Evolutionary conservation across 1,140 invertebrate species (phyloP).

Genomic region (Cylas formicarius): DNA sequence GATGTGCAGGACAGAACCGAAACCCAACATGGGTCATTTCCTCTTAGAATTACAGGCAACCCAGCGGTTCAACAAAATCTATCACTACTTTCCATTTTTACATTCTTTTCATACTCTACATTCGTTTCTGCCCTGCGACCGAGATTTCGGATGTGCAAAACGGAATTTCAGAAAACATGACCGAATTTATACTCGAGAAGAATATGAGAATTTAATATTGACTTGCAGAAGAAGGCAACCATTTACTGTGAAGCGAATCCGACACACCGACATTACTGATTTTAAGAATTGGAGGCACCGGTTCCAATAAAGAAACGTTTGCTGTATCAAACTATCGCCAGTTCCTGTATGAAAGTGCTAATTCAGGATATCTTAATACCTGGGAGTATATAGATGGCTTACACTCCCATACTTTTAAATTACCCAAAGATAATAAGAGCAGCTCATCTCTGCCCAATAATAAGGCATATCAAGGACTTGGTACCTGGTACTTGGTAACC

Average conservation of each 20-base stretch:
- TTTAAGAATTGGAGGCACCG: slow-evolving; percentile 19
- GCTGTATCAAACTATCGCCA: slow-evolving; percentile 16
- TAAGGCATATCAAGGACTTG: slow-evolving; percentile 4
- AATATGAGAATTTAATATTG: slow-evolving; percentile 27
- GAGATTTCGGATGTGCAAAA: slow-evolving; percentile 34
- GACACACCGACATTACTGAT: slow-evolving; percentile 21
- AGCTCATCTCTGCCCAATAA: slow-evolving; percentile 5
- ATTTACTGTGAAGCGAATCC: slow-evolving; percentile 24
- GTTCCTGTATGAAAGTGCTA: slow-evolving; percentile 20
- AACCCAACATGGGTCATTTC: slow-evolving; percentile 29
- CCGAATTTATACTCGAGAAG: slow-evolving; percentile 25
- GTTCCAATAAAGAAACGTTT: slow-evolving; percentile 14
- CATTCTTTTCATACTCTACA: slow-evolving; percentile 33
- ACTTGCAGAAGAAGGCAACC: slow-evolving; percentile 18
- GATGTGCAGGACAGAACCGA: slow-evolving; percentile 31
- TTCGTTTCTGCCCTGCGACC: slow-evolving; percentile 35
- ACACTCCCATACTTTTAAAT: slow-evolving; percentile 11
- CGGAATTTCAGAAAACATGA: slow-evolving; percentile 22
- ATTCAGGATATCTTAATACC: slow-evolving; percentile 14
- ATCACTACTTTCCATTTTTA: slow-evolving; percentile 34
- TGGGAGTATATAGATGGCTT: too few species aligned
- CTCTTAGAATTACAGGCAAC: slow-evolving; percentile 22
- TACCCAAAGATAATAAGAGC: slow-evolving; percentile 6
- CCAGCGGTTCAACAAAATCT: slow-evolving; percentile 26
- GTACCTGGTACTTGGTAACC: slow-evolving; percentile 12